phyloP scores from a whole-genome alignment of 2,113 vertebrate genomes.

The Aix galericulata region DNA sequence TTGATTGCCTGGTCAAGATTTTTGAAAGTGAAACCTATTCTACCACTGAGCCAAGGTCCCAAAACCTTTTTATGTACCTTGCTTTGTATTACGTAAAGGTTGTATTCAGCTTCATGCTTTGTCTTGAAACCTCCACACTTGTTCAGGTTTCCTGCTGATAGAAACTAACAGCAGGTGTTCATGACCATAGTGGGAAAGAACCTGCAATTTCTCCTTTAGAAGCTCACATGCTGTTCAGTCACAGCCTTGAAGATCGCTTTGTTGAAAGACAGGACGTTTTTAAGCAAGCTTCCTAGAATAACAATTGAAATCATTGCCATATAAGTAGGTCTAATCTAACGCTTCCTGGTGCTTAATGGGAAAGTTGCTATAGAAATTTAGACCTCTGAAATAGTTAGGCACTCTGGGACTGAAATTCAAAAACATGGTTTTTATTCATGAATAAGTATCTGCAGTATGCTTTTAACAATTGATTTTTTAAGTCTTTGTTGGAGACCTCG shows the following conservation, averaged over 20 bases:
- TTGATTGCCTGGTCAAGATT: neutral
- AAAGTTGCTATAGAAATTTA: slow-evolving; percentile 65
- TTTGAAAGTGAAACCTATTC: neutral
- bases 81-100: neutral
- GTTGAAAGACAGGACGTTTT: slow-evolving; percentile 25
- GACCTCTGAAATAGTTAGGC: neutral
- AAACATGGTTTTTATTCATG: neutral
- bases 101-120: neutral
- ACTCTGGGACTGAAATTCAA: neutral
- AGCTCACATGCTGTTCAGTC: slow-evolving; percentile 15
- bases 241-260: neutral
- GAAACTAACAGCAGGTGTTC: neutral
- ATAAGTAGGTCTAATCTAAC: slow-evolving; percentile 19
- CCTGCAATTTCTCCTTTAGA: neutral
- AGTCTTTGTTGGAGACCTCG: neutral
- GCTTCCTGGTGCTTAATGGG: slow-evolving; percentile 37
- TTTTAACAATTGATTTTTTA: slow-evolving; percentile 12
- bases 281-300: slow-evolving; percentile 48
- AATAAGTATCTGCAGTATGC: neutral
- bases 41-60: neutral
- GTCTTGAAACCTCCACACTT: neutral
- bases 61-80: neutral
- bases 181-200: neutral
- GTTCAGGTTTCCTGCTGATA: neutral
- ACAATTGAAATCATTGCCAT: slow-evolving; percentile 21